Evolutionary conservation across 2,888 invertebrate genomes (phyloP).

Genomic region (Ichneumoninae sp.): DNA sequence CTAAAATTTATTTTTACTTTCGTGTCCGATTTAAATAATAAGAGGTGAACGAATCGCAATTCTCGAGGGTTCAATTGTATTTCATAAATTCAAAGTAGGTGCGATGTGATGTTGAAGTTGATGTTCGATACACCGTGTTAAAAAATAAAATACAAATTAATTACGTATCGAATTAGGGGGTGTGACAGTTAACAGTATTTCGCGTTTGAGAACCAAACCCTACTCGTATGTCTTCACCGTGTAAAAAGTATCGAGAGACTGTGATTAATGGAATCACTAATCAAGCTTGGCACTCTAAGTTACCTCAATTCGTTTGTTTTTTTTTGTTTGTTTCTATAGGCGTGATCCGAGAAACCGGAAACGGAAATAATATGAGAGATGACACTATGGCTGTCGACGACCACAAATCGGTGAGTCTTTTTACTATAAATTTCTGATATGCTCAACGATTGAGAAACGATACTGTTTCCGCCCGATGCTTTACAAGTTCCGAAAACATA

Average conservation of each 20-base stretch:
- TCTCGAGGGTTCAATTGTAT: conserved; percentile 36
- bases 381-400: conserved; percentile 11
- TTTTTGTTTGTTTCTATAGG: conserved; percentile 57
- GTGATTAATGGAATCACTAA: conserved; percentile 72
- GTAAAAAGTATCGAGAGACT: conserved; percentile 76
- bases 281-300: conserved; percentile 75
- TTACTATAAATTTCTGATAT: conserved; percentile 62
- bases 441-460: conserved; percentile 53
- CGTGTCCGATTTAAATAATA: conserved; percentile 10
- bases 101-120: not conserved
- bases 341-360: conserved; percentile 79
- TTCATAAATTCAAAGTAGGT: conserved; percentile 15
- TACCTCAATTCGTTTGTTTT: conserved; percentile 71
- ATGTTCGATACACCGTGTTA: not conserved
- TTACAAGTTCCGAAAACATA: conserved; percentile 5
- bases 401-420: conserved; percentile 7
- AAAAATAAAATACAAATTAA: not conserved
- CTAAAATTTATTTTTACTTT: not conserved
- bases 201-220: conserved; percentile 17
- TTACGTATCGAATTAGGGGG: conserved; percentile 22
- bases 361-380: conserved; percentile 71
- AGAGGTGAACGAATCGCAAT: conserved; percentile 43
- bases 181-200: conserved; percentile 2
- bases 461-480: conserved; percentile 25
- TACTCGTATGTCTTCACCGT: conserved; percentile 69